Base-by-base conservation (phyloP, 1,140 invertebrate species). In the Camponotus floridanus region DNA sequence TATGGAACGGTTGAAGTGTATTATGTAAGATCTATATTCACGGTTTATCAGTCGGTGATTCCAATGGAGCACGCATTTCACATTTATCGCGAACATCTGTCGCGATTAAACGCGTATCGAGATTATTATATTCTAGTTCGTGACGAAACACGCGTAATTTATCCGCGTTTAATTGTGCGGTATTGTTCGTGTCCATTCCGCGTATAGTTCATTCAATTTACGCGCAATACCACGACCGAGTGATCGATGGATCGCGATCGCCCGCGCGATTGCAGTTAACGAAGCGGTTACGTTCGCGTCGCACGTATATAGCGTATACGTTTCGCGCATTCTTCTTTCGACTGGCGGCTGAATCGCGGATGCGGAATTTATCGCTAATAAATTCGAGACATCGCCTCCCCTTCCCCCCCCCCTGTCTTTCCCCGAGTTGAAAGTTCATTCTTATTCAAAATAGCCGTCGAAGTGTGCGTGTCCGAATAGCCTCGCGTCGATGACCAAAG, bases 191-290 rank as follows among this genome's bases (percentile, higher is more conserved):
- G 68, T 83, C 79, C 55, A 36, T 83, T 74, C 57, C 68, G 67
- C 39, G 79, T 70, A 83, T 61, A 83, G 68, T 83, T 83, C 79
- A 83, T 83, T 83, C 79, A 83, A 83, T 83, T 83, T 83, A 61
- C 70, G 42, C 55, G 79, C 79, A 68, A 83, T 83, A 83, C 51
- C 68, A 48, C 55, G 68, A 55, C 36, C 79, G 68, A 74, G 79
- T 74, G 79, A 83, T 83, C 79, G 79, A 83, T 83, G 79, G 79
- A 83, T 83, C 79, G 79, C 68, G 79, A 81, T 81, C 67, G 79
- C 73, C 67, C 51, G 67, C 33, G 79, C 79, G 68, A 83, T 83
- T 83, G 79, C 79, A 83, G 79, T 83, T 83, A 83, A 83, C 79
- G 79, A 83, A 83, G 79, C 48, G 68, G 68, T 83, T 83, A 83